Evolutionary conservation across 2,797 vertebrate species (phyloP).

Genomic region (Sarcoramphus papa): DNA sequence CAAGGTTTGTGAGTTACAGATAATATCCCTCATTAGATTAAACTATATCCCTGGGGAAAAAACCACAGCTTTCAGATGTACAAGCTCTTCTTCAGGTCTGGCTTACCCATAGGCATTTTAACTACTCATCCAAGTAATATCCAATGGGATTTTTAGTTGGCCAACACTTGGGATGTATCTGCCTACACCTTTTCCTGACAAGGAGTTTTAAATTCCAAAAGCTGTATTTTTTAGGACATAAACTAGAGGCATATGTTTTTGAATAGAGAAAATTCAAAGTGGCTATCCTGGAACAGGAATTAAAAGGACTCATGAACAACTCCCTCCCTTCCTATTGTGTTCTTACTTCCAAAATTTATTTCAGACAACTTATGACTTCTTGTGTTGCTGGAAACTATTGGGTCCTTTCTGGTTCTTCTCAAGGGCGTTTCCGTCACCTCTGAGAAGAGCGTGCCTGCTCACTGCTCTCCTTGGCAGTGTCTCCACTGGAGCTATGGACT

Average conservation of each 20-base stretch:
- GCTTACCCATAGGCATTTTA: not conserved
- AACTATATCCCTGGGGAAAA: not conserved
- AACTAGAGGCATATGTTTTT: not conserved
- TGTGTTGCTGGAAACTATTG: not conserved
- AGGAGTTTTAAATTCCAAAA: not conserved
- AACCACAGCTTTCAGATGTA: not conserved
- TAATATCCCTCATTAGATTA: not conserved
- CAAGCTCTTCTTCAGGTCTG: not conserved
- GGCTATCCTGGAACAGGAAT: not conserved
- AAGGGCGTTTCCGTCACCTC: not conserved
- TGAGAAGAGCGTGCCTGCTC: not conserved
- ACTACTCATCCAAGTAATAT: not conserved
- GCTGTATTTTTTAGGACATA: not conserved
- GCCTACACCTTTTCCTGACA: not conserved
- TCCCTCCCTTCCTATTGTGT: not conserved
- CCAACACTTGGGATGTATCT: not conserved
- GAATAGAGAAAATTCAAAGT: not conserved
- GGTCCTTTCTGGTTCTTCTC: not conserved
- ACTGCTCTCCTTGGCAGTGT: not conserved
- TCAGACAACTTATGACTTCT: not conserved
- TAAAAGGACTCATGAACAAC: not conserved
- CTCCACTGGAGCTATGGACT: not conserved
- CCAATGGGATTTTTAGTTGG: not conserved
- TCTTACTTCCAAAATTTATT: not conserved
- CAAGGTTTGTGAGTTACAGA: not conserved